Base-by-base conservation (phyloP, 2,113 vertebrate species). In the Phyllopteryx taeniolatus region DNA sequence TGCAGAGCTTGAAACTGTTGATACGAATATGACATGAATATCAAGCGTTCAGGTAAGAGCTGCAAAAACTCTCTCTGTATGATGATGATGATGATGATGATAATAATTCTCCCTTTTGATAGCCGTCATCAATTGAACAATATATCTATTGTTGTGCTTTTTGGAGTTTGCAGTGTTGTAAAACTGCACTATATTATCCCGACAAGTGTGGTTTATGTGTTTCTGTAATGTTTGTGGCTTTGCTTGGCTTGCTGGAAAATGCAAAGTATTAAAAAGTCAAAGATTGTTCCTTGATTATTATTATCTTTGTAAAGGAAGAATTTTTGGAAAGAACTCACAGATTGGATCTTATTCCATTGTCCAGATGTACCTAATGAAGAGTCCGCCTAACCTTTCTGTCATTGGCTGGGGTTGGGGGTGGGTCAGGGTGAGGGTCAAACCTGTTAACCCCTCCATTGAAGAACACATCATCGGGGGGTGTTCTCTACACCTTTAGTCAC, bases 371-470 rank as follows among this genome's bases (percentile, higher is more conserved):
- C 59, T 33, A 60, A 33, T 60, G 59, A 8, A 33, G 59, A 8
- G 59, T 33, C 59, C 4, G n/a, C 8, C 33, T 8, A 8, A 20
- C 61, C 11, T 20, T 9, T 66, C n/a, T 74, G 64, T 86, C 75
- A 65, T 64, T 83, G 59, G 75, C 61, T 22, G 70, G 66, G 49
- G 27, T 20, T 9, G 60, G 59, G 72, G 78, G 31, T 33, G 63
- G 57, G 27, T 60, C 74, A 71, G 74, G 67, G 39, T 20, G 0
- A 42, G 66, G 90, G 91, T 93, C 91, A 92, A 91, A 91, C 80
- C 79, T 87, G 86, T 93, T 92, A 90, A 93, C 92, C 90, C 75
- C 64, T 85, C 60, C 67, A 82, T 78, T 91, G 83, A 89, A 73
- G 82, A 70, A 72, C 74, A 83, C 74, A 83, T 86, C 84, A 86